phyloP scores from a whole-genome alignment of 2,797 vertebrate genomes.

The Epinephelus awoara region DNA sequence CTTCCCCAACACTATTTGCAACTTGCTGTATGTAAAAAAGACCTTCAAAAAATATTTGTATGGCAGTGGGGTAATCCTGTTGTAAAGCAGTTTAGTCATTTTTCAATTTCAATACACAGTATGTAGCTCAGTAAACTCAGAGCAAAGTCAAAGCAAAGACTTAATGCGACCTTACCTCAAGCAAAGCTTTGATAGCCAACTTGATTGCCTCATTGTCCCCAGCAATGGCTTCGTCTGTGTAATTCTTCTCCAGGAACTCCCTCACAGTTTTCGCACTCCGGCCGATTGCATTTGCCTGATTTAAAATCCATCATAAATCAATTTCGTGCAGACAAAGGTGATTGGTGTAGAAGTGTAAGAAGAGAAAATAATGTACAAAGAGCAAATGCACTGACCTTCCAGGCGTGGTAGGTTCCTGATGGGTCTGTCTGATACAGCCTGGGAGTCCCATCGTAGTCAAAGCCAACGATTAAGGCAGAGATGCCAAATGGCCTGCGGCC shows the following conservation, averaged over 20 bases:
- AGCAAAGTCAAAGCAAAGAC: not conserved
- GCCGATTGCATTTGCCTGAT: constrained; percentile 88
- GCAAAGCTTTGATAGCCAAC: constrained; percentile 89
- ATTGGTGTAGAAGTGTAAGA: not conserved
- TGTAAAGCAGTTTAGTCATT: not conserved
- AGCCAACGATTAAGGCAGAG: constrained; percentile 90
- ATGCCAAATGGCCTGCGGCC: constrained; percentile 89
- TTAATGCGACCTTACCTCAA: constrained; percentile 84
- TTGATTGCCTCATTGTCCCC: constrained; percentile 88
- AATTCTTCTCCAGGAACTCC: constrained; percentile 92
- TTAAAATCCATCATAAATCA: not conserved
- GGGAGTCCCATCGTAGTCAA: constrained; percentile 89
- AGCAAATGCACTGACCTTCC: constrained; percentile 84
- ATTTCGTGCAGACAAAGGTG: not conserved
- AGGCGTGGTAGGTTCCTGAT: constrained; percentile 90
- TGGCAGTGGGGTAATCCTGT: not conserved
- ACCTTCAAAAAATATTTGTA: not conserved
- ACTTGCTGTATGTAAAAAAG: not conserved
- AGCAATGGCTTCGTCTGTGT: constrained; percentile 87
- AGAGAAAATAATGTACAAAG: not conserved
- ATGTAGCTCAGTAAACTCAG: constrained; percentile 2
- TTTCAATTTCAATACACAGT: not conserved
- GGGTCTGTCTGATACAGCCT: constrained; percentile 90
- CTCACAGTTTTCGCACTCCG: constrained; percentile 89
- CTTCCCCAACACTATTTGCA: not conserved